Base-by-base conservation (phyloP, 2,113 vertebrate genomes). In the Engraulis encrasicolus region DNA sequence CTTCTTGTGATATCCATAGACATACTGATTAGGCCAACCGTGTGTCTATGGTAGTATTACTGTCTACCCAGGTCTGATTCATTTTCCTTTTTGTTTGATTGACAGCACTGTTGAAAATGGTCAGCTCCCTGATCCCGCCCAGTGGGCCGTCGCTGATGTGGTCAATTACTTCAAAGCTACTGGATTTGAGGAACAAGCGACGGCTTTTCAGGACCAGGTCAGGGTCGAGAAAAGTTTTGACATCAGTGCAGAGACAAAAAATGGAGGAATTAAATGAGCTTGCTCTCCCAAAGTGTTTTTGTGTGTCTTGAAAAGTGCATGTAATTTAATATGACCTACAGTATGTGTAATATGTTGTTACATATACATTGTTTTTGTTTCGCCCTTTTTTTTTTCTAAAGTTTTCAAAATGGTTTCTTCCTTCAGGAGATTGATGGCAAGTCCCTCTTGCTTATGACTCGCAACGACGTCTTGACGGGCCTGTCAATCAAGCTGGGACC, bases 401-500 rank as follows among this genome's bases (percentile, higher is more conserved):
- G 23, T 38, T 18, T 66, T 81, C 17, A 81, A 79, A 40, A 45
- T 40, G 19, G 80, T 61, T 94, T 87, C 92, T 79, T 92, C 66
- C 66, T 77, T 81, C 93, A 99, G 98, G 98, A 99, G 96, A 99
- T 99, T 86, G 98, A 99, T 91, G 98, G 98, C 82, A 99, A 99
- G 92, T 99, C 98, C 80, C 95, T 99, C 88, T 96, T 99, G 83
- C 92, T 99, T 91, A 99, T 99, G 98, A 99, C 98, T 52, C 97
- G 98, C 78, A 98, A 99, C 83, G 98, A 99, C 78, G 98, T 99
- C 87, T 92, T 99, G 91, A 99, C 98, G 40, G 98, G 98, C 93
- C 96, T 99, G 93, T 98, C 98, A 45, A 96, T 99, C 95, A 99
- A 99, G 94, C 93, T 99, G 88, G 98, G 98, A 81, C 98, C 98